phyloP scores from a whole-genome alignment of 1,140 invertebrate genomes.

The Protaetia brevitarsis region DNA sequence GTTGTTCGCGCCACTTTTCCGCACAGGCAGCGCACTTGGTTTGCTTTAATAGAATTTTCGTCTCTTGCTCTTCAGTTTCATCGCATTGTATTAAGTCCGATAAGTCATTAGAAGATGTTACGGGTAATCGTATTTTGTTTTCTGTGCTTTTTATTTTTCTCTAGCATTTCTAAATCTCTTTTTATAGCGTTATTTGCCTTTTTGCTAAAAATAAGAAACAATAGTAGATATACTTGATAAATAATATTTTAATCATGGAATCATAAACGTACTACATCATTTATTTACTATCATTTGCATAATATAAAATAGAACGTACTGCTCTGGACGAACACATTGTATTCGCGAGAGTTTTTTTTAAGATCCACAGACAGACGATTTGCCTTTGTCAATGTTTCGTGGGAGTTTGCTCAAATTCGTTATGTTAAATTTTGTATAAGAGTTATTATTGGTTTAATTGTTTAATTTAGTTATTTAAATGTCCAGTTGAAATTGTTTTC shows the following conservation, averaged over 20 bases:
- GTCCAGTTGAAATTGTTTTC: too few species aligned
- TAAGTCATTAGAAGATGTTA: neutral
- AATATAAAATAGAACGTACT: too few species aligned
- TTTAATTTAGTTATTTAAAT: too few species aligned
- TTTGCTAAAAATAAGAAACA: constrained; percentile 18
- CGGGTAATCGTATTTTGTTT: neutral
- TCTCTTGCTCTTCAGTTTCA: neutral
- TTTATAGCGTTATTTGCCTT: constrained; percentile 16
- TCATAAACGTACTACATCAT: neutral
- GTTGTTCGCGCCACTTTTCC: constrained; percentile 37
- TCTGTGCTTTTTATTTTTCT: neutral
- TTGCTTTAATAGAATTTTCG: constrained; percentile 32
- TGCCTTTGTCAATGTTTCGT: neutral
- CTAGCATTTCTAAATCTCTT: neutral
- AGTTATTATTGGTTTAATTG: too few species aligned
- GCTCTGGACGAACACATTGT: too few species aligned
- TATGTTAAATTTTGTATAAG: too few species aligned
- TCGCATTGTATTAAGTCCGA: neutral
- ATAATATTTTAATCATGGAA: neutral
- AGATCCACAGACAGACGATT: too few species aligned
- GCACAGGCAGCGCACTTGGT: constrained; percentile 40
- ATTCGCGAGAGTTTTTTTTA: too few species aligned
- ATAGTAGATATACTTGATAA: too few species aligned
- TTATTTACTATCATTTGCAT: neutral
- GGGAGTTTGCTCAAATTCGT: too few species aligned